A percentile compares a stretch with the other conserved stretches of the same genome.
Conservation (phyloP, 2,113 vertebrate genomes). For the Pseudonaja textilis region DNA sequence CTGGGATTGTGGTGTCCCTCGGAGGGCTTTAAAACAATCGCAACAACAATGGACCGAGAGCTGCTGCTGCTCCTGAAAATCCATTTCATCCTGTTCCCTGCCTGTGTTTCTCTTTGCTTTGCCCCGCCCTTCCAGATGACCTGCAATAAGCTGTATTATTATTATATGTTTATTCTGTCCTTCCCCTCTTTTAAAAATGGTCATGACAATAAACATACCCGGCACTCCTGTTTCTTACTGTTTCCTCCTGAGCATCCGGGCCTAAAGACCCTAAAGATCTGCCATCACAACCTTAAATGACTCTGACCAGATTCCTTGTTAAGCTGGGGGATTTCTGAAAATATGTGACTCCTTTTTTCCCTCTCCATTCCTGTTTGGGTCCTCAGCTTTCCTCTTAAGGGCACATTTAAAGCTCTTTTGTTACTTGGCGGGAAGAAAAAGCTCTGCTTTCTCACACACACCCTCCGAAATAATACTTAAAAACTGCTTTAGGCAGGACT, state of each 20-base stretch:
- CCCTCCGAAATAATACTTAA: background rate
- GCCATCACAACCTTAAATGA: background rate
- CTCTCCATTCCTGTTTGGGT: background rate
- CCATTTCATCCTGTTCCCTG: background rate
- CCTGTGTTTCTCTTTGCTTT: background rate
- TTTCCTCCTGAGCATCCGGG: background rate
- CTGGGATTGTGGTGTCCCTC: background rate
- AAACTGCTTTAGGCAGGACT: background rate
- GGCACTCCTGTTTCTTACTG: background rate
- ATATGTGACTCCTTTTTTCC: background rate
- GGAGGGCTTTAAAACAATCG: background rate
- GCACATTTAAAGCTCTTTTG: background rate
- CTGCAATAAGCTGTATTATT: background rate
- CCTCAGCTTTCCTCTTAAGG: background rate
- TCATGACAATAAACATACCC: background rate
- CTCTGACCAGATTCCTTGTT: background rate
- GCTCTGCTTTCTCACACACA: background rate
- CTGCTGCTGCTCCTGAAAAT: background rate
- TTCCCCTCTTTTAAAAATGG: too few relatives aligned
- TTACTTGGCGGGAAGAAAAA: background rate
- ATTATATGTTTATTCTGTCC: background rate
- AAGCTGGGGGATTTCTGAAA: slow-evolving; percentile 1
- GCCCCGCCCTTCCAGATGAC: background rate
- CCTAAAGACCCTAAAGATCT: background rate
- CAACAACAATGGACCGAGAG: background rate